phyloP scores from a whole-genome alignment of 1,140 invertebrate species.

The Neodiprion lecontei region DNA sequence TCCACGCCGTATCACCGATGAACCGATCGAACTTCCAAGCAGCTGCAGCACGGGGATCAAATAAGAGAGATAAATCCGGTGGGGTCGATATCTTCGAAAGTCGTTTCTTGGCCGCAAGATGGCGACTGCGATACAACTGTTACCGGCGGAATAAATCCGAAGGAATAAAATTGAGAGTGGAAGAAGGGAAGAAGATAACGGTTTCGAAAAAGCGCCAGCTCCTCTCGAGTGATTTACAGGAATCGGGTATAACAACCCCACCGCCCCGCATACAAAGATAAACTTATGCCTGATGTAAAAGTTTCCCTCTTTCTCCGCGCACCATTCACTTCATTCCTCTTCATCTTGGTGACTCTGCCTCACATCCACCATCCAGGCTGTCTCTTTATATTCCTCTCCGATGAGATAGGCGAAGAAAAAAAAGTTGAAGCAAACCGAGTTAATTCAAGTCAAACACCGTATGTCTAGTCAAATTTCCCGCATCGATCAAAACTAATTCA shows the following conservation, averaged over 20 bases:
- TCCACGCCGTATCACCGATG: no score
- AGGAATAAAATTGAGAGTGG: neutral
- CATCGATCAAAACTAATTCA: no score
- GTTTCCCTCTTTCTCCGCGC: neutral
- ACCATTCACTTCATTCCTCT: neutral
- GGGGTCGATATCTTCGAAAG: neutral
- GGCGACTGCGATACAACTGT: neutral
- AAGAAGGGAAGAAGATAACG: neutral
- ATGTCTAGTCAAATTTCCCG: no score
- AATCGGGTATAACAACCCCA: neutral
- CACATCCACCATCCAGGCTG: no score
- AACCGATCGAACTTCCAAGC: no score
- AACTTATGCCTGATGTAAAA: neutral
- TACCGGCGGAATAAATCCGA: neutral
- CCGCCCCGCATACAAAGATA: neutral
- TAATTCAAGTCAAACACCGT: no score
- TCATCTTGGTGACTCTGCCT: neutral
- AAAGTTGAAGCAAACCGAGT: no score
- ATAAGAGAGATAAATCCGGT: neutral
- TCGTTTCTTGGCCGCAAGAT: conserved; percentile 1
- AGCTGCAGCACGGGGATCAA: no score
- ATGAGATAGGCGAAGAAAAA: no score
- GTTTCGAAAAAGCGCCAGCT: neutral
- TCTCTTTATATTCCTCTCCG: no score
- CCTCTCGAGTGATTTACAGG: neutral